A percentile compares a stretch with the other conserved stretches of the same genome.
Evolutionary conservation across 1,140 invertebrate species (phyloP).

Genomic region (Reticulitermes speratus): DNA sequence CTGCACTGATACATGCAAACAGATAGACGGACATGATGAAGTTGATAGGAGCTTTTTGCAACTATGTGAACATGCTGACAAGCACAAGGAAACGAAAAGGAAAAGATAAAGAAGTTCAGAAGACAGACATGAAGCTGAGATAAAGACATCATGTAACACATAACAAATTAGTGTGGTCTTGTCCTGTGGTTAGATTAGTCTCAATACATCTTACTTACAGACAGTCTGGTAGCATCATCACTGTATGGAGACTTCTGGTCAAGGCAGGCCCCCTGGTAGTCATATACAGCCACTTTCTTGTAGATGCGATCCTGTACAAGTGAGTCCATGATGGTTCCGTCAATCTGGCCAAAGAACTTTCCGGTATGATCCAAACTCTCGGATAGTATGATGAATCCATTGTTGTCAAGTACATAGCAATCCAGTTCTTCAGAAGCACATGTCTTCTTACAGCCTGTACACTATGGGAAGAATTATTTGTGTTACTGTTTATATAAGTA

Average conservation of each 20-base stretch:
- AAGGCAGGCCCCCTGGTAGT: slow-evolving; percentile 85
- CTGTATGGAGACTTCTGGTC: slow-evolving; percentile 72
- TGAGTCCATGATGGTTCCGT: slow-evolving; percentile 93
- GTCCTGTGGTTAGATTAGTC: too few species aligned
- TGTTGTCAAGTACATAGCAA: slow-evolving; percentile 90
- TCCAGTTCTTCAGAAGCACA: slow-evolving; percentile 84
- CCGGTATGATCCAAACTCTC: slow-evolving; percentile 81
- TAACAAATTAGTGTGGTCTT: too few species aligned
- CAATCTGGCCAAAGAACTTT: slow-evolving; percentile 88
- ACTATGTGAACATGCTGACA: too few species aligned
- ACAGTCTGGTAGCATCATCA: slow-evolving; percentile 47
- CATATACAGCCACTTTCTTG: slow-evolving; percentile 77
- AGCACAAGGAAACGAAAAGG: too few species aligned
- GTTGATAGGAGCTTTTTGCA: too few species aligned
- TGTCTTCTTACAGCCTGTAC: slow-evolving; percentile 73
- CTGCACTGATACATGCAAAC: too few species aligned
- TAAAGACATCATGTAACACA: too few species aligned
- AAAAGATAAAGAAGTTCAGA: too few species aligned
- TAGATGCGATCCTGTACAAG: slow-evolving; percentile 88
- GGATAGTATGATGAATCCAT: slow-evolving; percentile 90
- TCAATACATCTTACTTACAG: background rate
- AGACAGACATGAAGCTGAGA: too few species aligned
- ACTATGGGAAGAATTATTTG: slow-evolving; percentile 54
- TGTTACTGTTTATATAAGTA: slow-evolving; percentile 40
- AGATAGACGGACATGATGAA: too few species aligned